Evolutionary conservation across 2,113 vertebrate genomes (phyloP).

Genomic region (Apteryx owenii): DNA sequence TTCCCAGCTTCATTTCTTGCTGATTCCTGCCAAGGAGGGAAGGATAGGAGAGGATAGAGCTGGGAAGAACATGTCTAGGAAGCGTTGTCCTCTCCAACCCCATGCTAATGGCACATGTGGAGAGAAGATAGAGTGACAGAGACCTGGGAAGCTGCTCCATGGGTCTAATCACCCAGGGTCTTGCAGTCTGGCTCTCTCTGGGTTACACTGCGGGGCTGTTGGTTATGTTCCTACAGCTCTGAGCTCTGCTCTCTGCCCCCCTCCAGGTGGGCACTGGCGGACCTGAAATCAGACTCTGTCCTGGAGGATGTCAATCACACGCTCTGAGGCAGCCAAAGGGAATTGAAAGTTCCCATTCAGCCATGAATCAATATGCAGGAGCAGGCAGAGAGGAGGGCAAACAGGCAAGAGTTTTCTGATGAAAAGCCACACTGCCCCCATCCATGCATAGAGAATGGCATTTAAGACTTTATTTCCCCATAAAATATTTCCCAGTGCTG

Average conservation of each 20-base stretch:
- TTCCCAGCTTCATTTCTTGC: neutral
- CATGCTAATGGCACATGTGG: neutral
- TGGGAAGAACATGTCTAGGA: neutral
- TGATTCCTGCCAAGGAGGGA: neutral
- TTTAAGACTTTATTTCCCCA: constrained; percentile 35
- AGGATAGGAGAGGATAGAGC: neutral
- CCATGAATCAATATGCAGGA: constrained; percentile 7
- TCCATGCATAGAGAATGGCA: constrained; percentile 20
- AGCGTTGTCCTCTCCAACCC: neutral
- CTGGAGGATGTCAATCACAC: neutral
- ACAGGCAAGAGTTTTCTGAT: neutral
- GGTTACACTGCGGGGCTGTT: neutral
- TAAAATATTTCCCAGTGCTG: constrained; percentile 23
- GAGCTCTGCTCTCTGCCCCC: neutral
- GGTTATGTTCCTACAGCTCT: accelerated
- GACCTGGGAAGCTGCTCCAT: neutral
- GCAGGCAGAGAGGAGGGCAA: neutral
- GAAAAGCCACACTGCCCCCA: neutral
- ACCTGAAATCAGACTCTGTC: neutral
- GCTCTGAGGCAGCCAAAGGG: neutral
- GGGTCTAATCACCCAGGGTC: neutral
- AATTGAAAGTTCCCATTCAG: neutral
- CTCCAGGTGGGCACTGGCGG: neutral
- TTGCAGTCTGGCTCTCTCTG: neutral
- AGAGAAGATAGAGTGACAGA: neutral